These are phyloP conservation scores for Hyles lineata DNA, from an alignment of 2,888 invertebrate species.

Conservation along the genomic window DNA sequence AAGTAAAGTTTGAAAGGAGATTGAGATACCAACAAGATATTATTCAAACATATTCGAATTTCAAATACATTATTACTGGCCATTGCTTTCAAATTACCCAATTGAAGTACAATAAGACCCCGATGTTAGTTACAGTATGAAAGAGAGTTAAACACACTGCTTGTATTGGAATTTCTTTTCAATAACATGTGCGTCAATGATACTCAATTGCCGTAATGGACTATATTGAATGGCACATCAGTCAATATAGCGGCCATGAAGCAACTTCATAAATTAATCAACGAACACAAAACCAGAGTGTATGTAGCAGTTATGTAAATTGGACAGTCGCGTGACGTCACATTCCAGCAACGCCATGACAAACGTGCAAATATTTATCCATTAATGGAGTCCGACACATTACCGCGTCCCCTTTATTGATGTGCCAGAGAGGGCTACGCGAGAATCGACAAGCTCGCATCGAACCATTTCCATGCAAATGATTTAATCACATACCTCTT, in stretches of 20 bases:
- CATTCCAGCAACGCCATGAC: slow-evolving; percentile 54
- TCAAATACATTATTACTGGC: too few relatives aligned
- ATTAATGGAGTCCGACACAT: slow-evolving; percentile 68
- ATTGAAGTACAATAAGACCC: background rate
- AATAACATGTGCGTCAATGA: slow-evolving; percentile 1
- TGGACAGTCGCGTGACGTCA: slow-evolving; percentile 51
- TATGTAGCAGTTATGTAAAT: slow-evolving; percentile 49
- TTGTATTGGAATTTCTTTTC: background rate
- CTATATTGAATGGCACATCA: slow-evolving; percentile 19
- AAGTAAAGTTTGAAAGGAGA: too few relatives aligned
- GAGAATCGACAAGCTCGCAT: background rate
- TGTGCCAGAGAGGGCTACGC: background rate
- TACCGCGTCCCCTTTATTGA: slow-evolving; percentile 36
- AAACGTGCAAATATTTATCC: slow-evolving; percentile 72
- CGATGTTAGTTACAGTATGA: too few relatives aligned
- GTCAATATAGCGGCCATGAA: slow-evolving; percentile 16
- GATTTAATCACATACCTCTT: background rate
- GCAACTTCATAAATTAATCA: slow-evolving; percentile 41
- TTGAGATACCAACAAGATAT: too few relatives aligned
- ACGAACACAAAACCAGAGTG: slow-evolving; percentile 38
- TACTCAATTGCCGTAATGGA: slow-evolving; percentile 14
- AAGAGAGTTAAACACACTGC: background rate
- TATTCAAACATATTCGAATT: too few relatives aligned
- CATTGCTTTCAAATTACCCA: background rate
- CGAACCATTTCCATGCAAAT: background rate